Percentiles rank a stretch among this genome's conserved stretches.
Evolutionary conservation across 2,797 vertebrate genomes (phyloP).

Genomic region (Moxostoma hubbsi): DNA sequence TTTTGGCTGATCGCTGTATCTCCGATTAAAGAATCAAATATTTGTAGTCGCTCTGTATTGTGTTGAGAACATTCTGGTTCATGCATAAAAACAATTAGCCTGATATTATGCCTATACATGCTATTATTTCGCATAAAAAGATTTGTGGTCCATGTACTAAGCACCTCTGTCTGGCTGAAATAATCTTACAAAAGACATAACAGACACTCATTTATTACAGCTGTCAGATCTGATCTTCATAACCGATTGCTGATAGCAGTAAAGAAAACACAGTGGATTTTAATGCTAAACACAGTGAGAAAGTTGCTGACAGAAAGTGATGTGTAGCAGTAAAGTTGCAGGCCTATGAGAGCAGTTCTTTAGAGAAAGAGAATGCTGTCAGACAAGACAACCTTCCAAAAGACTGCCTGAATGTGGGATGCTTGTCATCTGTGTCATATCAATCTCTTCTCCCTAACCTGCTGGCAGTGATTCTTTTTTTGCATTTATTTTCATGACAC

Average conservation of each 20-base stretch:
- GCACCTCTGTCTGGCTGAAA: too few species aligned
- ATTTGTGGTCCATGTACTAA: too few species aligned
- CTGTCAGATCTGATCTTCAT: neutral
- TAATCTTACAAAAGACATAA: too few species aligned
- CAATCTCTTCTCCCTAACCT: slow-evolving; percentile 3
- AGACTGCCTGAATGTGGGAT: neutral
- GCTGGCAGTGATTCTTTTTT: neutral
- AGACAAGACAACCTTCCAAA: slow-evolving; percentile 26
- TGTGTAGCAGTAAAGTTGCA: slow-evolving; percentile 16
- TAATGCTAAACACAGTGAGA: neutral
- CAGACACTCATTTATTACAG: neutral
- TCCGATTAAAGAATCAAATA: too few species aligned
- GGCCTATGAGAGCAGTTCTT: slow-evolving; percentile 29
- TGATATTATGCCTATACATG: too few species aligned
- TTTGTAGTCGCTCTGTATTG: too few species aligned
- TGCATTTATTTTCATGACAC: neutral
- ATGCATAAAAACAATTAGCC: too few species aligned
- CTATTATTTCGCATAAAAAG: too few species aligned
- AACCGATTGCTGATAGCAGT: neutral
- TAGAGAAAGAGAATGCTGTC: slow-evolving; percentile 25
- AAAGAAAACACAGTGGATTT: neutral
- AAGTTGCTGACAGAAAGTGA: slow-evolving; percentile 34
- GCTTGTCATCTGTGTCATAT: slow-evolving; percentile 9
- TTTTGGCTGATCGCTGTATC: too few species aligned
- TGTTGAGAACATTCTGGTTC: too few species aligned